Conservation (phyloP, 23 tunicate species). For the Styela plicata region DNA sequence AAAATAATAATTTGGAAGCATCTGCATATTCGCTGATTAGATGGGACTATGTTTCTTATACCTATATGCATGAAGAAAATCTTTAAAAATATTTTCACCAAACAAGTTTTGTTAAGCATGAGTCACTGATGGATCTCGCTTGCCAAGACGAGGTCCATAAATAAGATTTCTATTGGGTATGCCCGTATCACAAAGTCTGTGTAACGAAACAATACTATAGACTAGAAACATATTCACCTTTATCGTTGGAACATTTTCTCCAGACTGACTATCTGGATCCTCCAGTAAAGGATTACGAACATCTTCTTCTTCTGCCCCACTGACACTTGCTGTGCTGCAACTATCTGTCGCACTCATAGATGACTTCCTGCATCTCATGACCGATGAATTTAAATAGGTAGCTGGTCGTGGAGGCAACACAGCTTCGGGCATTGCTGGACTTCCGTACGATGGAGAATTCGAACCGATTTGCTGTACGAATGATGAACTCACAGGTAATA, state of each 20-base stretch:
- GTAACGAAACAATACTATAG: too few species aligned
- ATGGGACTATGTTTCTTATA: too few species aligned
- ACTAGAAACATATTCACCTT: conserved; percentile 12
- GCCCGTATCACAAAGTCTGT: too few species aligned
- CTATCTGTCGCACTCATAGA: conserved; percentile 27
- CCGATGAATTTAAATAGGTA: conserved; percentile 8
- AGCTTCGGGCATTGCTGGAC: conserved; percentile 6
- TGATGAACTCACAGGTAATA: not conserved
- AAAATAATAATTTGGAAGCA: too few species aligned
- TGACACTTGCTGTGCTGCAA: conserved; percentile 31
- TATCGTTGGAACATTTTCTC: not conserved
- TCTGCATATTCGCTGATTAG: too few species aligned
- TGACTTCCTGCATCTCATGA: conserved; percentile 12
- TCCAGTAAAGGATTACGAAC: not conserved
- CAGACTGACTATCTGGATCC: conserved; percentile 8
- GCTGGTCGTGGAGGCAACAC: not conserved
- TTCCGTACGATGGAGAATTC: conserved; percentile 13
- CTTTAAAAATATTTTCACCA: too few species aligned
- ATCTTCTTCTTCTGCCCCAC: conserved; percentile 33
- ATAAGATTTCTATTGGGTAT: too few species aligned
- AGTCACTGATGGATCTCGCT: too few species aligned
- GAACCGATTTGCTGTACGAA: not conserved
- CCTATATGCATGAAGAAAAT: too few species aligned
- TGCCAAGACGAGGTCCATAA: too few species aligned
- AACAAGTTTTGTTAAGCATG: too few species aligned